Conservation (phyloP, 2,113 vertebrate species). For the Tympanuchus pallidicinctus region DNA sequence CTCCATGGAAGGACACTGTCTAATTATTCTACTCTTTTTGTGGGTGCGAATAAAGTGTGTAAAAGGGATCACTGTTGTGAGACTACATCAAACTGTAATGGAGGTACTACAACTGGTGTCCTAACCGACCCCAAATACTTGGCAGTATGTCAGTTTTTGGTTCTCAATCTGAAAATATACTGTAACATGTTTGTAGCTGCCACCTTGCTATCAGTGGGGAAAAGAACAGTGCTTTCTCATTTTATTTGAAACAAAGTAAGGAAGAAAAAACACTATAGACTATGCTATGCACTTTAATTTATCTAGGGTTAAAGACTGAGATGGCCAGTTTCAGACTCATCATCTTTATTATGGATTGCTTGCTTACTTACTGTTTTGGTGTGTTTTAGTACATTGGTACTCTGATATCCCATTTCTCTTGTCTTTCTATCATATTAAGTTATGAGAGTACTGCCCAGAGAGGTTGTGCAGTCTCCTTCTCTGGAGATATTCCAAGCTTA, state of each 20-base stretch:
- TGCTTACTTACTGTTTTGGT: not conserved
- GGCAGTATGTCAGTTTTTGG: not conserved
- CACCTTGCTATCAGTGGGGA: not conserved
- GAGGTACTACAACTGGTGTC: not conserved
- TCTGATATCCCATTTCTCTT: not conserved
- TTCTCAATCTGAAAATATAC: not conserved
- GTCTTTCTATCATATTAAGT: not conserved
- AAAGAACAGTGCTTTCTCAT: not conserved
- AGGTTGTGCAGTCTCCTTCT: too few relatives aligned
- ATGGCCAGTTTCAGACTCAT: not conserved
- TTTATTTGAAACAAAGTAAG: not conserved
- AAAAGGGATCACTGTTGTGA: not conserved
- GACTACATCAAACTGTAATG: not conserved
- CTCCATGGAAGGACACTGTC: not conserved
- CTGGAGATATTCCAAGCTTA: too few relatives aligned
- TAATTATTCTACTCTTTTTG: not conserved
- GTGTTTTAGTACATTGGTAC: not conserved
- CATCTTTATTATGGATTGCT: not conserved
- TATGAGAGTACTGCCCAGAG: not conserved
- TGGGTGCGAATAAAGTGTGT: not conserved
- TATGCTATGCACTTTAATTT: not conserved
- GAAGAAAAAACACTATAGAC: not conserved
- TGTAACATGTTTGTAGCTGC: not conserved
- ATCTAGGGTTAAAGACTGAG: not conserved
- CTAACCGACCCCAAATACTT: not conserved